Conservation (phyloP, 1,140 invertebrate genomes). For the Micrasema minimum region DNA sequence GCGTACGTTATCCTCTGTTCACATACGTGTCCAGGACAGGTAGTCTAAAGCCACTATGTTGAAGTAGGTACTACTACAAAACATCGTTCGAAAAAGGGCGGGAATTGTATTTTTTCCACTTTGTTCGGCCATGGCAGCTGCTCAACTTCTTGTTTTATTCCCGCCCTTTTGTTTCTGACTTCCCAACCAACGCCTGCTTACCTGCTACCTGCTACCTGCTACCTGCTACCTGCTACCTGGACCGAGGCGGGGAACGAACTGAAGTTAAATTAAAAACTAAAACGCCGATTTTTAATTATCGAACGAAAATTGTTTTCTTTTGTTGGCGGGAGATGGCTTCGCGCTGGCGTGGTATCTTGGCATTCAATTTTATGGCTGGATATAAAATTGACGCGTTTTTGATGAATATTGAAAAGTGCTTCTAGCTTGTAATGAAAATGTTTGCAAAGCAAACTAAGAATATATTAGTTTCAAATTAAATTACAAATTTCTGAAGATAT, state of each 20-base stretch:
- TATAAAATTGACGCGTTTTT: neutral
- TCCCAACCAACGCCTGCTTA: neutral
- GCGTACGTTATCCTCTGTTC: neutral
- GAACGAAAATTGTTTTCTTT: conserved; percentile 51
- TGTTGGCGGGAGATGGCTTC: conserved; percentile 26
- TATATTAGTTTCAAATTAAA: too few species aligned
- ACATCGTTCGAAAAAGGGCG: neutral
- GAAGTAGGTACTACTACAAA: too few species aligned
- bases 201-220: conserved; percentile 31
- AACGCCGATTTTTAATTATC: conserved; percentile 47
- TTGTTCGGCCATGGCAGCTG: conserved; percentile 21
- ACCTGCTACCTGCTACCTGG: conserved; percentile 9
- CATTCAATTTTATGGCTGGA: conserved; percentile 11
- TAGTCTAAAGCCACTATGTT: neutral
- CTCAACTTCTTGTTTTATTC: conserved; percentile 10
- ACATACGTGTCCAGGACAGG: too few species aligned
- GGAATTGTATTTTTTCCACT: conserved; percentile 10
- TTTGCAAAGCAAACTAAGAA: too few species aligned
- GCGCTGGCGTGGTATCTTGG: neutral
- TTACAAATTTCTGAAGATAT: too few species aligned
- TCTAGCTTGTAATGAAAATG: too few species aligned
- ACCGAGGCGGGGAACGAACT: too few species aligned
- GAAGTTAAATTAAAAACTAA: conserved; percentile 42
- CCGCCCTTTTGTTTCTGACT: conserved; percentile 26
- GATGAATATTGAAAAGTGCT: neutral